Percentiles rank a stretch among this genome's conserved stretches.
Evolutionary conservation across 2,113 vertebrate genomes (phyloP).

Genomic region (Gavia stellata): DNA sequence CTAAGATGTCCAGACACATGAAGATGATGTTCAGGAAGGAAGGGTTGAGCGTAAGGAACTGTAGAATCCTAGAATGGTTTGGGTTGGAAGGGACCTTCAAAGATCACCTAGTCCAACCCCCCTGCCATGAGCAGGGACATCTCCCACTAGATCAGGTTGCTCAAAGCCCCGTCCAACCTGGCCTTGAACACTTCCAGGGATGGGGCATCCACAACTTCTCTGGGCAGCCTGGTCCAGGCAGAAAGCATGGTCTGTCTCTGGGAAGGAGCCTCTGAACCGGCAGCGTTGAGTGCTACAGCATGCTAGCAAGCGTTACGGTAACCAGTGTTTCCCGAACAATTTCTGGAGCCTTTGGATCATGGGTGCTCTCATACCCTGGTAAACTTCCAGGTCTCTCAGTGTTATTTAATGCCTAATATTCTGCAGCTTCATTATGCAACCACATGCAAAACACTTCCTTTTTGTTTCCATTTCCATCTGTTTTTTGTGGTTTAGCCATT

Average conservation of each 20-base stretch:
- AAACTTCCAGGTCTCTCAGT: neutral
- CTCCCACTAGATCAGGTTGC: neutral
- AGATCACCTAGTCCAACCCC: neutral
- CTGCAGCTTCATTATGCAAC: neutral
- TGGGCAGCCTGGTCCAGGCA: neutral
- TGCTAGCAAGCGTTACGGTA: fast-evolving
- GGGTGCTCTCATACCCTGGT: neutral
- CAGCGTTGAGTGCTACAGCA: neutral
- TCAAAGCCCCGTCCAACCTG: neutral
- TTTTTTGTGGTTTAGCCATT: neutral
- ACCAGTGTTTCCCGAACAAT: neutral
- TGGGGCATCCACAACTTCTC: neutral
- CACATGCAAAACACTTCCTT: neutral
- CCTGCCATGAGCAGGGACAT: too few species aligned
- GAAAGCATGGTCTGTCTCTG: neutral
- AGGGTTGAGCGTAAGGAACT: neutral
- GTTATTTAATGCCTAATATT: neutral
- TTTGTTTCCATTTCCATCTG: neutral
- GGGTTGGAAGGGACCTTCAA: neutral
- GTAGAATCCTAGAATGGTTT: neutral
- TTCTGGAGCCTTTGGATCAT: neutral
- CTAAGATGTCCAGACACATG: too few species aligned
- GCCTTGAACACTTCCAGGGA: neutral
- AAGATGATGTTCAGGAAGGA: neutral
- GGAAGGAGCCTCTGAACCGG: neutral